Conservation (phyloP, 2,797 vertebrate genomes). For the Monodelphis domestica region DNA sequence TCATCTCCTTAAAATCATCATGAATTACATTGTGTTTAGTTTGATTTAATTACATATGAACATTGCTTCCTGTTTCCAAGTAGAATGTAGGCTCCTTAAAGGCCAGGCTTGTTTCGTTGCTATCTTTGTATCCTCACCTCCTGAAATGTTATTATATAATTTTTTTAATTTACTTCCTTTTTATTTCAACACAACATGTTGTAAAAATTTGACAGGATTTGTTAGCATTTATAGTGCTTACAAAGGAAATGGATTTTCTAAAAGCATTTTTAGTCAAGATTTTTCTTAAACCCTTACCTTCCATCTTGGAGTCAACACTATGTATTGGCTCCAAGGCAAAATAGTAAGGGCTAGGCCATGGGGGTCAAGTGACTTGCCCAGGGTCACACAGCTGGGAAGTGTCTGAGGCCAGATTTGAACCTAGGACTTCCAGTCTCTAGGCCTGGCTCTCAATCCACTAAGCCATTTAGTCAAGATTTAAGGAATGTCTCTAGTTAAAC, state of each 20-base stretch:
- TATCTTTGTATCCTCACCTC: background rate
- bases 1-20: background rate
- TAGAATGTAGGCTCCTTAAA: background rate
- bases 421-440: too few relatives aligned
- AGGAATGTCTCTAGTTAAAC: slow-evolving; percentile 71
- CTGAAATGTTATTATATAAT: too few relatives aligned
- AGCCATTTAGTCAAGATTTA: slow-evolving; percentile 73
- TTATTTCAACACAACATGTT: slow-evolving; percentile 81
- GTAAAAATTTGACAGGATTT: slow-evolving; percentile 77
- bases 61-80: background rate
- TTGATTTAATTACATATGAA: background rate
- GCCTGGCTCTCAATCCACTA: too few relatives aligned
- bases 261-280: slow-evolving; percentile 73
- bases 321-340: too few relatives aligned
- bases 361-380: too few relatives aligned
- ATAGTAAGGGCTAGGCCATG: too few relatives aligned
- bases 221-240: slow-evolving; percentile 80
- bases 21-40: background rate
- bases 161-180: slow-evolving; percentile 79
- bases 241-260: slow-evolving; percentile 76
- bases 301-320: too few relatives aligned
- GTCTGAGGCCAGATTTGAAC: too few relatives aligned
- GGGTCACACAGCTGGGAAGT: too few relatives aligned
- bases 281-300: too few relatives aligned
- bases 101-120: background rate